Evolutionary conservation across 1,140 invertebrate genomes (phyloP), one percentile per base, ranked within the genome.

Genomic region (Luehdorfia chinensis): DNA sequence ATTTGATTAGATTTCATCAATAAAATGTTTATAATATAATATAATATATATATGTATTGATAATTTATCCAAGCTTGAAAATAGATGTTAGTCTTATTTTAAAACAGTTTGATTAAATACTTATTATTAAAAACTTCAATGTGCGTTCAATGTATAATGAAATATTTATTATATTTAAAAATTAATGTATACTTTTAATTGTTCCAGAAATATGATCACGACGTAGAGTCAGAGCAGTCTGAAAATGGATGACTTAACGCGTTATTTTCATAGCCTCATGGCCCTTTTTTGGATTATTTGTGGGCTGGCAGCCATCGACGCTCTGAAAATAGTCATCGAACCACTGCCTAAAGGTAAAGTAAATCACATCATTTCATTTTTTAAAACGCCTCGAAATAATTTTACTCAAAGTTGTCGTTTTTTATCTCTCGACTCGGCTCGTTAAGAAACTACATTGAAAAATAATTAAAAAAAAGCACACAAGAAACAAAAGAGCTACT

Each of bases 331-430:
- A 15, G 76, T 83, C 36, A 86, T 86, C 61, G 83, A 86, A 64
- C 83, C 83, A 18, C 64, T 86, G 1, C 81, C 81, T 9, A 85
- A 85, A 84, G 81, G 81, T 85, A 77, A 75, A 75, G 53, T 31
- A 31, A 30, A 30, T 12, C 41, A 16, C 8, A 19, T 21, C 11
- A 33, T 41, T 47, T 33, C 21, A 46, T 28, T 43, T 30, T 27
- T 31, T 46, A 52, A 58, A 47, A 9, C 34, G 18, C 16, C 28
- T 18, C 36, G 33, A 34, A 53, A 53, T 53, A 47, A 53, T 41
- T 47, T 23, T 13, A 14, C 9, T 36, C 41, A 18, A 43, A 31
- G 37, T 30, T 53, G 23, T 36, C 31, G 25, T 47, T 43, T 43
- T 50, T 53, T 53, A 53, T 47, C 33, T 27, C 25, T 32, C 30